Evolutionary conservation across 2,797 vertebrate species (phyloP), one percentile per base, ranked within the genome.

Genomic region (Eupleurogrammus muticus): DNA sequence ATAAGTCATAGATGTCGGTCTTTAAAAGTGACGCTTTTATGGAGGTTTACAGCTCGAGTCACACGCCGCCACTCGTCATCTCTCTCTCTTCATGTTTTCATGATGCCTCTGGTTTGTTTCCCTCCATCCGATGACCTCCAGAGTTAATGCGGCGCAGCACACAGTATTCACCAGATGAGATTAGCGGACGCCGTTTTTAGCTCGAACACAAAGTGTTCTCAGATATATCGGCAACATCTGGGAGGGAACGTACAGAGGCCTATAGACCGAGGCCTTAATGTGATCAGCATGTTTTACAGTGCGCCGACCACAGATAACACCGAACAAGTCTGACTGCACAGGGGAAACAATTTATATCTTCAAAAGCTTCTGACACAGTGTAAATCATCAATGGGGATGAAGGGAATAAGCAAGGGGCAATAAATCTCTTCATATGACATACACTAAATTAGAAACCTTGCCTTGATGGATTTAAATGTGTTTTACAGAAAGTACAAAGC

Each of bases 181-280:
- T 85, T 47, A 75, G 52, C 14, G 28, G 47, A 82, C 71, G 57
- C 58, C 62, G 62, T 74, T 87, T 84, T 84, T 75, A 82, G 54
- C 75, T 32, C 34, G 40, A 79, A 70, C 64, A 86, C 75, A 81
- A 78, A 76, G 75, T 73, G 52, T 71, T 58, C 62, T 70, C 65
- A 74, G 54, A 86, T 21, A 86, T 21, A 8, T 20, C 32, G 28
- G 32, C 17, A 61, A 20, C 73, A 72, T 76, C 35, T 73, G 59
- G 70, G 48, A 58, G 28, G 55, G 57, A 67, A 53, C 63, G 48
- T 19, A 46, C 62, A 51, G 47, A 83, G 40, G 71, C 35, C 47
- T 65, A 36, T 1, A 66, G 67, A 47, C 65, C 55, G 55, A 73
- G 66, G 46, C 42, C 34, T 34, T 81, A 73, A 70, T 72, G 62